Percentiles rank a stretch among this genome's conserved stretches.
Evolutionary conservation across 1,140 invertebrate species (phyloP).

Genomic region (Danaus plexippus): DNA sequence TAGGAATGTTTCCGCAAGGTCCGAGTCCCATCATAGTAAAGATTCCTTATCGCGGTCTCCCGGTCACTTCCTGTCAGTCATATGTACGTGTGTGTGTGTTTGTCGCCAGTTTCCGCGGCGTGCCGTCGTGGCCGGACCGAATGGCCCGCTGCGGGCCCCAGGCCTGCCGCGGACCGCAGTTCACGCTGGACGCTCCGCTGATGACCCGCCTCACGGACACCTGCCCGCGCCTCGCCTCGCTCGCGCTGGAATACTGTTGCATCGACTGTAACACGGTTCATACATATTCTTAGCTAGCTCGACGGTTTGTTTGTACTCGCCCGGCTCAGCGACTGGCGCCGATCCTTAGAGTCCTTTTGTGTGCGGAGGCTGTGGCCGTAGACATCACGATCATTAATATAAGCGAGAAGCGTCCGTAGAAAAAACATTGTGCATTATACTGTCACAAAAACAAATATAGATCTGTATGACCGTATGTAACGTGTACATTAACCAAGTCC

Average conservation of each 20-base stretch:
- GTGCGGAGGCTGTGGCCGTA: no score
- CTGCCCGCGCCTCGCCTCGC: constrained; percentile 33
- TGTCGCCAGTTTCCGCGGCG: constrained; percentile 16
- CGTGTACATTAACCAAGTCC: no score
- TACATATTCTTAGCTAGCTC: no score
- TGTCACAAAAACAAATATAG: no score
- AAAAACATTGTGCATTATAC: no score
- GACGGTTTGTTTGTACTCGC: constrained; percentile 14
- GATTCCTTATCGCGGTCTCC: neutral
- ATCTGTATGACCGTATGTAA: no score
- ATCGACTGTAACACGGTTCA: constrained; percentile 49
- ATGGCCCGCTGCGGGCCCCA: constrained; percentile 9
- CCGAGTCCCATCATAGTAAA: neutral
- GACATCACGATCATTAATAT: no score
- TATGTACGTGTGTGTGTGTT: constrained; percentile 7
- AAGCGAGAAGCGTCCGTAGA: no score
- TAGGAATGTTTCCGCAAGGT: no score
- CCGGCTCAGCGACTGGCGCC: no score
- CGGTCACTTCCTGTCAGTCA: neutral
- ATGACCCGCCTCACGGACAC: constrained; percentile 18
- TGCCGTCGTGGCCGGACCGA: constrained; percentile 19
- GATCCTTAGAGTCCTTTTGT: no score
- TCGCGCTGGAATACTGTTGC: constrained; percentile 52
- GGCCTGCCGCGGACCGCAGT: constrained; percentile 32
- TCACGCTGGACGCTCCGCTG: constrained; percentile 22